phyloP scores from a whole-genome alignment of 2,113 vertebrate species.

The Platysternon megacephalum region DNA sequence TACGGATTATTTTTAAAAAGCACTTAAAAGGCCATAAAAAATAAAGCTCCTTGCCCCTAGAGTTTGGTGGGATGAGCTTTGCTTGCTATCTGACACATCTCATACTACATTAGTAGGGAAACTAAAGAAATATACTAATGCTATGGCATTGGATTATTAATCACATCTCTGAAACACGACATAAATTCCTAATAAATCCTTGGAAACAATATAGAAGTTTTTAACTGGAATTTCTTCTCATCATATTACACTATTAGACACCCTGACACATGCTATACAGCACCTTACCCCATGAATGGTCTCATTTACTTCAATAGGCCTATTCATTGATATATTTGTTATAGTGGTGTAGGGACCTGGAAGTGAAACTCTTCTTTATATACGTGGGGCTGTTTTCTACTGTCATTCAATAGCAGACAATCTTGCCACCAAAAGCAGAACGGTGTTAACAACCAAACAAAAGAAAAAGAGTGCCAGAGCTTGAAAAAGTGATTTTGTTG shows the following conservation, averaged over 20 bases:
- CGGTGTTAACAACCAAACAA: background rate
- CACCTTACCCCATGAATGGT: background rate
- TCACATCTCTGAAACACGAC: background rate
- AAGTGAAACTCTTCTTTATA: background rate
- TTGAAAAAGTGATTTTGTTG: background rate
- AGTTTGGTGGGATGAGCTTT: background rate
- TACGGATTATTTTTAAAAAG: background rate
- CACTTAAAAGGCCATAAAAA: background rate
- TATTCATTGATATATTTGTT: background rate
- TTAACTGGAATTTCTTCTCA: slow-evolving; percentile 1
- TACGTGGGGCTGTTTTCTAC: background rate
- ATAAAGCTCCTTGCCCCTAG: background rate
- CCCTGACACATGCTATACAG: background rate
- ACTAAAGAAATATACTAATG: background rate
- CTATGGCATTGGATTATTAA: background rate
- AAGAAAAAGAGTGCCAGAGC: background rate
- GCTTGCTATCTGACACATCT: background rate
- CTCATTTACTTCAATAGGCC: background rate
- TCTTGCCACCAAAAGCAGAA: background rate
- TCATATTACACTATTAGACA: background rate
- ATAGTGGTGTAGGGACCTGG: background rate
- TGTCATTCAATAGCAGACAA: background rate
- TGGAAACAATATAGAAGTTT: background rate
- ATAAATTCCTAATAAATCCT: slow-evolving; percentile 1
- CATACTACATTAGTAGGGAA: background rate